Evolutionary conservation across 2,888 invertebrate species (phyloP).

Genomic region (Habroteleia sp.): DNA sequence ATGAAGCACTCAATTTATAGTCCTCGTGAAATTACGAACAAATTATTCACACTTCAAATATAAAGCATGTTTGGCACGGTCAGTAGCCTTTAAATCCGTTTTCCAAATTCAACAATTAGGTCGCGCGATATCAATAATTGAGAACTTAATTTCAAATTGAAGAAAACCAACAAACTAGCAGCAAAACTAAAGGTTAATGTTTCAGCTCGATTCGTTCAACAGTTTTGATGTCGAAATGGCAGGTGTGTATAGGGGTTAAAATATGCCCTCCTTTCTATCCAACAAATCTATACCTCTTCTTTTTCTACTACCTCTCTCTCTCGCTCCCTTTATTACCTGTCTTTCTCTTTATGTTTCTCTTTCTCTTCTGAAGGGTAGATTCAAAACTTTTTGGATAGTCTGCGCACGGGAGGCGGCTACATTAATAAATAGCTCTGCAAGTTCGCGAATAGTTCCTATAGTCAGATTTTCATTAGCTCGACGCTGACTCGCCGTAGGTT

Average conservation of each 20-base stretch:
- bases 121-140: conserved; percentile 42
- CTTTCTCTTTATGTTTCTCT: conserved; percentile 14
- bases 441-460: conserved; percentile 64
- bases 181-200: conserved; percentile 36
- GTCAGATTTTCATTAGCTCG: conserved; percentile 68
- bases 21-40: conserved; percentile 31
- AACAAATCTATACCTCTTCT: conserved; percentile 31
- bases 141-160: conserved; percentile 25
- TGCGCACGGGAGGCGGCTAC: conserved; percentile 59
- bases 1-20: conserved; percentile 41
- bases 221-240: conserved; percentile 47
- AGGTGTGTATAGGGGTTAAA: conserved; percentile 61
- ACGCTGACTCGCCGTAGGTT: conserved; percentile 54
- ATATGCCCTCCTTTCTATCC: conserved; percentile 49
- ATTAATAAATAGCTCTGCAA: conserved; percentile 68
- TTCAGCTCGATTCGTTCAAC: conserved; percentile 51
- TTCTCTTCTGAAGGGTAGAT: conserved; percentile 46
- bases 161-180: conserved; percentile 37
- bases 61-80: conserved; percentile 22
- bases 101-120: conserved; percentile 45
- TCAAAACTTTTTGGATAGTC: conserved; percentile 65
- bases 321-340: conserved; percentile 7
- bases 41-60: conserved; percentile 44
- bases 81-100: conserved; percentile 17
- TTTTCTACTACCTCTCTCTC: conserved; percentile 8